Evolutionary conservation across 1,140 invertebrate species (phyloP).

Genomic region (Caligus rogercresseyi): DNA sequence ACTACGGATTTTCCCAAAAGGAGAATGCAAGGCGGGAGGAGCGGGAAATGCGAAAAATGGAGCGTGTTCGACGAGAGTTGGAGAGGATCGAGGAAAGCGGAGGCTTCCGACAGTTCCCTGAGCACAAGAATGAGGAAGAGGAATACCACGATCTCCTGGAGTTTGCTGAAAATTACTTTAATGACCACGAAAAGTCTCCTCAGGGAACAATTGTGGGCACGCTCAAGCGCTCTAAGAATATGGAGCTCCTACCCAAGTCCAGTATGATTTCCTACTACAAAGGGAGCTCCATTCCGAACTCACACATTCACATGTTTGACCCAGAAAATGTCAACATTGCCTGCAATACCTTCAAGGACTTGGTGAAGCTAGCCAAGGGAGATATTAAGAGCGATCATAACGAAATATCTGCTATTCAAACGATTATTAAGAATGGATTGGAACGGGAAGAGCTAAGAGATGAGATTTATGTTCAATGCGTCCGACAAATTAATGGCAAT

Average conservation of each 20-base stretch:
- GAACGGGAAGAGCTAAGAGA: constrained; percentile 71
- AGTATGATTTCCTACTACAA: constrained; percentile 83
- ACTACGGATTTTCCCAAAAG: neutral
- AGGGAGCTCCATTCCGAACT: constrained; percentile 68
- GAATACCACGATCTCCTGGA: constrained; percentile 1
- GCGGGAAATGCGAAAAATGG: neutral
- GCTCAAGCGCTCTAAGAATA: constrained; percentile 43
- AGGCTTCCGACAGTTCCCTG: neutral
- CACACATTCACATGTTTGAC: constrained; percentile 85
- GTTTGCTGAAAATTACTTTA: constrained; percentile 19
- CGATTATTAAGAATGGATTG: constrained; percentile 62
- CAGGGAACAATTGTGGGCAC: constrained; percentile 19
- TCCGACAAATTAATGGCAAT: constrained; percentile 64
- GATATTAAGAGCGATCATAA: constrained; percentile 56
- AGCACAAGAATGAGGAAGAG: neutral
- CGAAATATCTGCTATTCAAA: constrained; percentile 61
- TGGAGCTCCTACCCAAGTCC: constrained; percentile 63
- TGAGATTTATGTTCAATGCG: constrained; percentile 72
- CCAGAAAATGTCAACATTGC: constrained; percentile 77
- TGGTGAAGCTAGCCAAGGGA: constrained; percentile 65
- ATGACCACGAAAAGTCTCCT: constrained; percentile 19
- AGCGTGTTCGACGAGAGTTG: constrained; percentile 2
- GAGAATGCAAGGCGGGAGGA: neutral
- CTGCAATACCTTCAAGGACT: constrained; percentile 66
- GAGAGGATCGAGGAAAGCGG: constrained; percentile 1